These are phyloP conservation scores for Sciurus niger DNA, from an alignment of 2,113 vertebrate genomes.

Conservation along the genomic window DNA sequence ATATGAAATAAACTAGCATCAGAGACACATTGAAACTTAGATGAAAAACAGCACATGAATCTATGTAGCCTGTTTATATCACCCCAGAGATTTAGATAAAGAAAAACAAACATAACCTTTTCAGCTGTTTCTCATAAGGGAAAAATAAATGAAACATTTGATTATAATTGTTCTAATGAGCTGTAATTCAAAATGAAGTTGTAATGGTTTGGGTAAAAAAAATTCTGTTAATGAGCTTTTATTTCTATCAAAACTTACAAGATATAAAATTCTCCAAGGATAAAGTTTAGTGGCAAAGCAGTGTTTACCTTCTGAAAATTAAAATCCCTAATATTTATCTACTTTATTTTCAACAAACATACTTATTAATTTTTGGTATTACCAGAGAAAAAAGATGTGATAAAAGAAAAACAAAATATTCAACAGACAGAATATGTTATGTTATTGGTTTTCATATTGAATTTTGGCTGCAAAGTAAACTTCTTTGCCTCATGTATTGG, in stretches of 20 bases:
- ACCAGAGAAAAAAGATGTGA: conserved; percentile 30
- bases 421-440: background rate
- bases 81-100: conserved; percentile 88
- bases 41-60: conserved; percentile 86
- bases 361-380: conserved; percentile 66
- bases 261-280: conserved; percentile 89
- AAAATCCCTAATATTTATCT: conserved; percentile 82
- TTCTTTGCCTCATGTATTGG: background rate
- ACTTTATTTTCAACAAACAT: conserved; percentile 80
- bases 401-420: conserved; percentile 51
- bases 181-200: conserved; percentile 91
- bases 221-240: conserved; percentile 90
- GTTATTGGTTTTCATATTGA: conserved; percentile 21
- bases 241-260: conserved; percentile 89
- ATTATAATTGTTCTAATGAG: conserved; percentile 94
- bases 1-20: conserved; percentile 55
- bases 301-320: conserved; percentile 88
- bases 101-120: conserved; percentile 93
- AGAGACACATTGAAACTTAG: conserved; percentile 81
- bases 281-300: conserved; percentile 88
- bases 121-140: conserved; percentile 90
- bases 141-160: conserved; percentile 92
- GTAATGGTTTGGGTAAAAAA: conserved; percentile 90
- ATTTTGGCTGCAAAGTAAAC: conserved; percentile 1
- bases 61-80: conserved; percentile 88